Evolutionary conservation across 2,888 invertebrate genomes (phyloP).

Genomic region (Omphaloscelis lunosa): DNA sequence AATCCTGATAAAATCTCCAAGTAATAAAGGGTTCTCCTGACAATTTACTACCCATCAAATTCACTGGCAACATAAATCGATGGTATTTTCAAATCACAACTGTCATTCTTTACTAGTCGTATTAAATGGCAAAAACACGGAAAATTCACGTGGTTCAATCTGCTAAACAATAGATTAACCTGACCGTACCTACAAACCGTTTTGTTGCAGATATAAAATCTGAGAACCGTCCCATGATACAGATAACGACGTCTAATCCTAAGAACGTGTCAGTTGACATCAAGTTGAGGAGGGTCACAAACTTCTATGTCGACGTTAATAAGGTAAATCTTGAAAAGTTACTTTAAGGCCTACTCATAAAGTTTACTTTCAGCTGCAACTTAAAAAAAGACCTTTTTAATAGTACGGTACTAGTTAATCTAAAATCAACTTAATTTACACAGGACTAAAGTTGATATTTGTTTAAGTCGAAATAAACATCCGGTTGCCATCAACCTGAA

Average conservation of each 20-base stretch:
- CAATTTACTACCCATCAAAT: too few species aligned
- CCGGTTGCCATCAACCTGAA: neutral
- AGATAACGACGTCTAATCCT: slow-evolving; percentile 91
- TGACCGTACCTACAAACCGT: neutral
- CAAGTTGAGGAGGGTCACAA: slow-evolving; percentile 87
- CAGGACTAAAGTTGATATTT: neutral
- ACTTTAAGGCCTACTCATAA: too few species aligned
- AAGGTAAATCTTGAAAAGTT: slow-evolving; percentile 71
- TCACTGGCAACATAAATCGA: too few species aligned
- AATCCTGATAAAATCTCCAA: too few species aligned
- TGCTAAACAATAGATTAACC: neutral
- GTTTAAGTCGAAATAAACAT: neutral
- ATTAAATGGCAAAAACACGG: neutral
- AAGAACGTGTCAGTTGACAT: slow-evolving; percentile 89
- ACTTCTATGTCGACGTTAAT: slow-evolving; percentile 90
- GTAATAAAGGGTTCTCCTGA: neutral
- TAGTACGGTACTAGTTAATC: neutral
- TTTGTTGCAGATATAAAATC: slow-evolving; percentile 76
- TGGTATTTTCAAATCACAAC: too few species aligned
- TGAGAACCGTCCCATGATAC: slow-evolving; percentile 90
- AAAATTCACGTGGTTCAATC: neutral
- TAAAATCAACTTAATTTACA: neutral
- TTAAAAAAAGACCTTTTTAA: neutral
- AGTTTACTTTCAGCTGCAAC: neutral
- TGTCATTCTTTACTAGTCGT: neutral